Evolutionary conservation across 2,113 vertebrate genomes (phyloP), one percentile per base, ranked within the genome.

Genomic region (Erpornis zantholeuca): DNA sequence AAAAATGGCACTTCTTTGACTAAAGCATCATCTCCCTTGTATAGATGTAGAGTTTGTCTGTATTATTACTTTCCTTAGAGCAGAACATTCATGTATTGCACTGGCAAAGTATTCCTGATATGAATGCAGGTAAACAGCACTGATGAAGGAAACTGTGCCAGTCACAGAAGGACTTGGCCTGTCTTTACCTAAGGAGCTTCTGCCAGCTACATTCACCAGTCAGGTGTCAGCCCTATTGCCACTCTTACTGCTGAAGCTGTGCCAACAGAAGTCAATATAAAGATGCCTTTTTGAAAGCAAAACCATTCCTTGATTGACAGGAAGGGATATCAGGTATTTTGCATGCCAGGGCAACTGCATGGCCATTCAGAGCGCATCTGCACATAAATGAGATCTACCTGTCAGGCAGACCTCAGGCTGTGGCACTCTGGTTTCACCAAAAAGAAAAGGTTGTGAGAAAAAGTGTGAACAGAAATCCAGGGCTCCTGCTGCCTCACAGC

Each of bases 151-250:
- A 93, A 90, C 9, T 64, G 29, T 92, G 82, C 76, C 91, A 93
- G 66, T 49, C 59, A 47, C 64, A 83, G 83, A 91, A 91, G 31
- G 44, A 84, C 40, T 93, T 95, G 83, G 86, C 69, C 64, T 66
- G 24, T 16, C 42, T 80, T 83, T 88, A 56, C 75, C 35, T 45
- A 42, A 73, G 33, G 79, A 83, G 65, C 14, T 54, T 90, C 38
- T 94, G 86, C 80, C 94, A 96, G 50, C 44, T 63, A 54, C 14
- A 88, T 88, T 66, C 94, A 38, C 76, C 92, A 88, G 85, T 76
- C 79, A 81, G 64, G 35, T 81, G 64, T 70, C 82, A 90, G 33
- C 42, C 18, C 47, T 54, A 45, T 35, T 86, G 79, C 50, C 42
- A 33, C 21, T 69, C 45, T 63, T 70, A 9, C 24, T 63, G 45